Conservation (phyloP, 2,797 vertebrate genomes). For the Lemur catta region DNA sequence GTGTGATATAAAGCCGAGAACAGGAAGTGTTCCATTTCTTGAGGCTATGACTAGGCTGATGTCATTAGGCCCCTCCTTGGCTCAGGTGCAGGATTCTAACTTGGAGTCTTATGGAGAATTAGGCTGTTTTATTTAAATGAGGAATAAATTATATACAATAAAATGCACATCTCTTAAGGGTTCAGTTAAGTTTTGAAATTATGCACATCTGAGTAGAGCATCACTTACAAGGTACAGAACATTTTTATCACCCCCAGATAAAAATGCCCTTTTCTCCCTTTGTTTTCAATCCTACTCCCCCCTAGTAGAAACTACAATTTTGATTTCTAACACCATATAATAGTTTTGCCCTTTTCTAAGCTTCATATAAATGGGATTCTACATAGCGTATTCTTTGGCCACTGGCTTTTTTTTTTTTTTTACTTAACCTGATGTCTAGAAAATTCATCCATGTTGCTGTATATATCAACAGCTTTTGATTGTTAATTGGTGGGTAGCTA, state of each 20-base stretch:
- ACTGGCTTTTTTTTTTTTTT: not conserved
- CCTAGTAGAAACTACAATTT: not conserved
- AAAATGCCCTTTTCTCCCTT: not conserved
- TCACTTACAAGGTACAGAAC: not conserved
- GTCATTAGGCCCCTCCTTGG: not conserved
- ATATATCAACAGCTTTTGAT: not conserved
- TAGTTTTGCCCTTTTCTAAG: not conserved
- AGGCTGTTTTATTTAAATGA: not conserved
- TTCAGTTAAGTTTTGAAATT: not conserved
- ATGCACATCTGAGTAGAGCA: not conserved
- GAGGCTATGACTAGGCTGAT: not conserved
- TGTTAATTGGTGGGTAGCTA: not conserved
- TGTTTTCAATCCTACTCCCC: not conserved
- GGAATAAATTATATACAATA: not conserved
- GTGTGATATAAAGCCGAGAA: not conserved
- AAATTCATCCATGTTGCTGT: not conserved
- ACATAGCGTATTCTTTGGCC: not conserved
- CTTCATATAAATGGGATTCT: not conserved
- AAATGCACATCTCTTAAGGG: not conserved
- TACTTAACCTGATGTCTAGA: not conserved
- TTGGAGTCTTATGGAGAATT: not conserved
- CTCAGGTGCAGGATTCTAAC: not conserved
- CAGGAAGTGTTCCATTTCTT: not conserved
- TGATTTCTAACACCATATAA: not conserved
- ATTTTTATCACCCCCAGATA: not conserved